Base-by-base conservation (phyloP, 1,140 invertebrate species). In the Mercenaria mercenaria region DNA sequence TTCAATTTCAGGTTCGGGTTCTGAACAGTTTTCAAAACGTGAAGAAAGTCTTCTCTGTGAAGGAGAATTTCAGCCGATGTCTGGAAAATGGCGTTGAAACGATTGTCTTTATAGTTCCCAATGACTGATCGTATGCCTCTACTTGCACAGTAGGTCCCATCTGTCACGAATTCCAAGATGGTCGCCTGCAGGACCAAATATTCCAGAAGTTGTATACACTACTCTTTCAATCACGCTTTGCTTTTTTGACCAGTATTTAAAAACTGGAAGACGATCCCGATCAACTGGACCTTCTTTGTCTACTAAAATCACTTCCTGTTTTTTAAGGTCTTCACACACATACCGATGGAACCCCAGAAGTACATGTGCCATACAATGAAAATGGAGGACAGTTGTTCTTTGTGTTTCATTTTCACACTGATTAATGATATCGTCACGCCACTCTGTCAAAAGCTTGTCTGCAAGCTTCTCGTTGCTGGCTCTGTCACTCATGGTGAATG, bases 391-490 rank as follows among this genome's bases (percentile, higher is more conserved):
- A 39, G 69, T 4, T 18, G 18, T 15, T 23, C 39, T 74, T 39
- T 74, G 15, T 23, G 4, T n/a, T 20, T 74, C 69, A 74, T 13
- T n/a, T 39, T 6, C 6, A 47, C 37, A 74, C 1, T 39, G 1
- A 6, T 74, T 34, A 18, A 74, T 4, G 18, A 39, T n/a, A 26
- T 10, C 15, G 32, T 82, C 80, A 1, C 88, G n/a, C 88, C 88
- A 89, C 8, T 83, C 69, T 34, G 59, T 77, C 15, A 83, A 52
- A 2, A 89, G 47, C 34, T 34, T 43, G 56, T 83, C 43, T 23
- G 88, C 88, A 43, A 18, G n/a, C 34, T 89, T 89, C 29, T 89
- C 88, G 47, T 89, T 77, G 26, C n/a, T 29, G 26, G 59, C 59
- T 26, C 72, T 39, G 82, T 85, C 82, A 41, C 56, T 80, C 89